phyloP scores from a whole-genome alignment of 2,888 invertebrate species.

The Amblyjoppa proteus region DNA sequence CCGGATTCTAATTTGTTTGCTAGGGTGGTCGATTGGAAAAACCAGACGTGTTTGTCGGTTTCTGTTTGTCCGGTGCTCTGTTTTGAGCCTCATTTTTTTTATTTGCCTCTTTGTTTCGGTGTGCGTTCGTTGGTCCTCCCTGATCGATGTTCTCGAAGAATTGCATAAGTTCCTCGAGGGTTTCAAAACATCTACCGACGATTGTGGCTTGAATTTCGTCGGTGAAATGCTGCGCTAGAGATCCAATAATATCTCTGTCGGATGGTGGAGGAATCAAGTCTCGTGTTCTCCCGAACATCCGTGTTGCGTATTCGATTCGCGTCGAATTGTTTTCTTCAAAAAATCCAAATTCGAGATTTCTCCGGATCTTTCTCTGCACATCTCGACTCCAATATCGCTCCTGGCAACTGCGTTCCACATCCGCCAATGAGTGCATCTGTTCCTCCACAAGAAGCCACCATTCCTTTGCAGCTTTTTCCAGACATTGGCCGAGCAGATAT shows the following conservation, averaged over 20 bases:
- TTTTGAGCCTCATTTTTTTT: too few relatives aligned
- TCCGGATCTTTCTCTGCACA: neutral
- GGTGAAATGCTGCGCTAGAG: neutral
- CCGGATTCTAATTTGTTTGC: neutral
- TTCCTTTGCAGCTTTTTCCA: slow-evolving; percentile 7
- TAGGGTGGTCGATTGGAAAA: neutral
- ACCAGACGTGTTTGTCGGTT: neutral
- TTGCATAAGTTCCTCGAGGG: neutral
- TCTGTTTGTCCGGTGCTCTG: neutral
- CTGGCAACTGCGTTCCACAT: neutral
- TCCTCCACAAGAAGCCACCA: slow-evolving; percentile 12
- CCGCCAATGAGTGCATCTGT: neutral
- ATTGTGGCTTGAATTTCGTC: neutral
- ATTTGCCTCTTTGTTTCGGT: neutral
- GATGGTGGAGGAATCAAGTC: neutral
- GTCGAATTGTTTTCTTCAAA: neutral
- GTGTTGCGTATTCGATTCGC: neutral
- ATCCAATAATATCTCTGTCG: neutral
- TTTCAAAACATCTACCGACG: slow-evolving; percentile 7
- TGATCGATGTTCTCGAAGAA: slow-evolving; percentile 8
- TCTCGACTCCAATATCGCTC: slow-evolving; percentile 15
- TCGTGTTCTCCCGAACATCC: neutral
- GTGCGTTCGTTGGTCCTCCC: neutral
- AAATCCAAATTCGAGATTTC: neutral
- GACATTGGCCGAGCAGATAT: neutral